These are phyloP conservation scores for Pitta sordida DNA, from an alignment of 2,113 vertebrate species.

Conservation along the genomic window DNA sequence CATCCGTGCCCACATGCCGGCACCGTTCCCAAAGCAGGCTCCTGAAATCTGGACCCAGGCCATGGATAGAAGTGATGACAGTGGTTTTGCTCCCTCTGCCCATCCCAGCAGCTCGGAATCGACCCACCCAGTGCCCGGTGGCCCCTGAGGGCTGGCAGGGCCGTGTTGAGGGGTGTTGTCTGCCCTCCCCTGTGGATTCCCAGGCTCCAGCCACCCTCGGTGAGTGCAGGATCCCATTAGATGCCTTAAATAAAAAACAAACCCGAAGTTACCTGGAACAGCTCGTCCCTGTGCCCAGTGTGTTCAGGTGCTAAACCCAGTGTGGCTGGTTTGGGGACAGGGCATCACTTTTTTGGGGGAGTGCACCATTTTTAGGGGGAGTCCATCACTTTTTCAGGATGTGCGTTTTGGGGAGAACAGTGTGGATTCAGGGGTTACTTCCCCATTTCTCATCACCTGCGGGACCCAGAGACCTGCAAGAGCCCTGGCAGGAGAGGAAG, in stretches of 20 bases:
- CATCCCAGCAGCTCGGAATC: too few relatives aligned
- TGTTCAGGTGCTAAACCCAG: background rate
- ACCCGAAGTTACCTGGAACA: background rate
- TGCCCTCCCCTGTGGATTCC: background rate
- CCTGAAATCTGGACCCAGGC: fast-evolving
- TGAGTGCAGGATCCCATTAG: background rate
- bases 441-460: fast-evolving
- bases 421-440: fast-evolving
- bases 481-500: fast-evolving
- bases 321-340: background rate
- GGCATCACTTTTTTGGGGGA: background rate
- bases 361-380: background rate
- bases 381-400: background rate
- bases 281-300: fast-evolving
- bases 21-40: background rate
- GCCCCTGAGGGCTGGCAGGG: background rate
- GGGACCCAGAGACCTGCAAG: background rate
- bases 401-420: background rate
- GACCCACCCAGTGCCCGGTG: background rate
- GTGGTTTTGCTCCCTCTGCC: background rate
- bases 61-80: fast-evolving
- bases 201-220: background rate
- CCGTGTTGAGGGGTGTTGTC: fast-evolving
- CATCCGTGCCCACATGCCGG: fast-evolving
- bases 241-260: background rate